Evolutionary conservation across 2,797 vertebrate genomes (phyloP), one percentile per base, ranked within the genome.

Genomic region (Acanthurus tractus): DNA sequence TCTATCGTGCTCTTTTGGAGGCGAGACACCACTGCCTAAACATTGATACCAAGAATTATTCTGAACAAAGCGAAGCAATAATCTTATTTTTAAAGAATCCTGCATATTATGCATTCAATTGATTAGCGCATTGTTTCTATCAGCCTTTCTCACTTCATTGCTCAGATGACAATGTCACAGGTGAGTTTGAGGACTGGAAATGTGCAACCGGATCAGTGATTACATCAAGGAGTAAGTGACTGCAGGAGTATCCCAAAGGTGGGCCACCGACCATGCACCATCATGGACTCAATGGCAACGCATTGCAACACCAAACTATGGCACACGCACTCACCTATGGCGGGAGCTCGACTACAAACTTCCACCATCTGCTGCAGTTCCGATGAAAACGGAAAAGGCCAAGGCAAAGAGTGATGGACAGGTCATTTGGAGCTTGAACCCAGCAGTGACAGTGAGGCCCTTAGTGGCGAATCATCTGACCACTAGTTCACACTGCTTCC

Each of bases 291-390:
- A 76, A 90, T 83, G 87, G 86, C 83, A 87, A 87, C 67, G 84
- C 78, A 87, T 76, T 29, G 84, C 87, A 89, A 93, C 92, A 92
- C 86, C 86, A 86, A 91, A 86, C 88, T 79, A 82, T 82, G 70
- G 80, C 77, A 85, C 85, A 84, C 86, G 25, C 92, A 96, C 95
- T 96, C 94, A 96, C 95, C 95, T 95, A 92, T 68, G 78, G 85
- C 91, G 34, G 92, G 87, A 87, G 93, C 92, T 93, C 93, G 93
- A 95, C 79, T 95, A 96, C 94, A 95, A 89, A 96, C 92, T 88
- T 95, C 95, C 94, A 95, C 87, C 95, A 95, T 95, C 95, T 95
- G 95, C 95, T 95, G 95, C 95, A 93, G 94, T 94, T 95, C 92
- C 94, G 85, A 74, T 78, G 88, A 83, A 80, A 85, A 79, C 46